Conservation (phyloP, 1,140 invertebrate species). For the Catajapyx aquilonaris region DNA sequence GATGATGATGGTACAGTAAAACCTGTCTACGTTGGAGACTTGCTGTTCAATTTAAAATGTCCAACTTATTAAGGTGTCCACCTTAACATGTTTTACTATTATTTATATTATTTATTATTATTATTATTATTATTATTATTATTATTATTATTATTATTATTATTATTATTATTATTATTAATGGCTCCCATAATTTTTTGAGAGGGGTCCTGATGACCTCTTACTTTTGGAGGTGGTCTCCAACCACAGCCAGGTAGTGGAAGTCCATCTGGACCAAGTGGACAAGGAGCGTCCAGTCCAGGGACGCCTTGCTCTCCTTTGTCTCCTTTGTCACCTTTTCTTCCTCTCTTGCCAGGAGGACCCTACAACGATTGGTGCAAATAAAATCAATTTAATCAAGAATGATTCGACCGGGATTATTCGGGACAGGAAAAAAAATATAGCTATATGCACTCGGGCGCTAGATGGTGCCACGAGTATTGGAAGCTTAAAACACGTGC, state of each 20-base stretch:
- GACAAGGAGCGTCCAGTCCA: conserved; percentile 90
- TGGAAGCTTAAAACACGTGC: too few relatives aligned
- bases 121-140: too few relatives aligned
- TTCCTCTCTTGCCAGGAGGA: conserved; percentile 63
- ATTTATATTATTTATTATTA: too few relatives aligned
- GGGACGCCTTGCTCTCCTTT: conserved; percentile 91
- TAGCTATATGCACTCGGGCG: too few relatives aligned
- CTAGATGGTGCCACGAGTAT: too few relatives aligned
- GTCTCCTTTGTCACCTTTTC: conserved; percentile 71
- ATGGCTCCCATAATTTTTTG: conserved; percentile 34
- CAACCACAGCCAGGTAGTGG: conserved; percentile 86
- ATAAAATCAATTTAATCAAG: too few relatives aligned
- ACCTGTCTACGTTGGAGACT: conserved; percentile 8
- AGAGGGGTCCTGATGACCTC: conserved; percentile 6
- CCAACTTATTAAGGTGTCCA: too few relatives aligned
- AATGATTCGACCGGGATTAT: too few relatives aligned
- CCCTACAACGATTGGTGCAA: too few relatives aligned
- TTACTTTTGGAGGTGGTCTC: conserved; percentile 36
- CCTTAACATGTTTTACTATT: too few relatives aligned
- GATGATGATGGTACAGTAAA: conserved; percentile 6
- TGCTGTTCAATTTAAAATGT: conserved; percentile 4
- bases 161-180: neutral
- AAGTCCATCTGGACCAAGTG: conserved; percentile 76
- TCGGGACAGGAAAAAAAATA: too few relatives aligned
- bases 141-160: too few relatives aligned